These are phyloP conservation scores for Chlorodrepanis virens DNA, from an alignment of 2,113 vertebrate species.

Conservation along the genomic window DNA sequence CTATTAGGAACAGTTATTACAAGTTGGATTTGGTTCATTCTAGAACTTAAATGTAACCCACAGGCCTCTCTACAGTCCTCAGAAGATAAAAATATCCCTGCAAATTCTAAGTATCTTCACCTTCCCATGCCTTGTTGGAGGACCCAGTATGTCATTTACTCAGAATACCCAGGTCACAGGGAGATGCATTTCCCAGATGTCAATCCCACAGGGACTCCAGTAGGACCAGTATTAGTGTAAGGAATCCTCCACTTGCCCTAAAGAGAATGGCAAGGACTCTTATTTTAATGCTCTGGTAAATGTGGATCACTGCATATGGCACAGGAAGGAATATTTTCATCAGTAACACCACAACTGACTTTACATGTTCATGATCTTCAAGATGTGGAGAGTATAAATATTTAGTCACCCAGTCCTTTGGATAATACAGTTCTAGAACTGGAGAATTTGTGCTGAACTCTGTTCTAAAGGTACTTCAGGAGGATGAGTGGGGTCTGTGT, in stretches of 20 bases:
- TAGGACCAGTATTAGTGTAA: not conserved
- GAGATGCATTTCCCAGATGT: not conserved
- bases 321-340: not conserved
- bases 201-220: not conserved
- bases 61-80: not conserved
- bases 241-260: not conserved
- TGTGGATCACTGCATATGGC: not conserved
- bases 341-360: not conserved
- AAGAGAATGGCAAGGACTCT: not conserved
- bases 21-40: not conserved
- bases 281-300: not conserved
- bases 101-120: not conserved
- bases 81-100: not conserved
- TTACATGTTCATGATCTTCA: not conserved
- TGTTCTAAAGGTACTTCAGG: not conserved
- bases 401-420: not conserved
- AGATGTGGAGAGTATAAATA: not conserved
- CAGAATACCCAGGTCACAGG: not conserved
- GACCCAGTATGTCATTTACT: not conserved
- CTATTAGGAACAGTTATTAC: not conserved
- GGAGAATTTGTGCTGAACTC: not conserved
- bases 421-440: not conserved
- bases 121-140: not conserved
- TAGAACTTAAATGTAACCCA: not conserved
- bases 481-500: not conserved